A percentile compares a stretch with the other conserved stretches of the same genome.
phyloP scores from a whole-genome alignment of 2,888 invertebrate genomes.

The Myopa testacea region DNA sequence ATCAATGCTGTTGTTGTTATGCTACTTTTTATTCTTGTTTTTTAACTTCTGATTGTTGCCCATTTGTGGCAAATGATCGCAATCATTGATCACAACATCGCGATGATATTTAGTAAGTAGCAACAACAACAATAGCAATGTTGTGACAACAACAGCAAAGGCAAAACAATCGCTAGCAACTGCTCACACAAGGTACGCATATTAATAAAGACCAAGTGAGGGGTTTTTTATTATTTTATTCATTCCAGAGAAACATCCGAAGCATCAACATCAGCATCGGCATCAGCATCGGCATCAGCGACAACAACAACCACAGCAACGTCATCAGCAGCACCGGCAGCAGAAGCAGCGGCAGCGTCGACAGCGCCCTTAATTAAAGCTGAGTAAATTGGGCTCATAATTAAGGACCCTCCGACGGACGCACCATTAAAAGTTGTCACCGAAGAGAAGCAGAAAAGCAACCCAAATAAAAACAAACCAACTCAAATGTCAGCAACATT shows the following conservation, averaged over 20 bases:
- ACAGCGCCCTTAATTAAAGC: slow-evolving; percentile 59
- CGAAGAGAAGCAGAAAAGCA: slow-evolving; percentile 49
- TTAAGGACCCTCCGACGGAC: slow-evolving; percentile 44
- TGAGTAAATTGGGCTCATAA: slow-evolving; percentile 63
- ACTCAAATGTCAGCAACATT: not conserved
- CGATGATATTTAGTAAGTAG: slow-evolving; percentile 11
- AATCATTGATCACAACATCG: slow-evolving; percentile 33
- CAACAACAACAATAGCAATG: not conserved
- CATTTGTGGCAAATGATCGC: slow-evolving; percentile 43
- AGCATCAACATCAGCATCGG: not conserved
- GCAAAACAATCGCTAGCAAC: not conserved
- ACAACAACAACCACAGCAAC: not conserved
- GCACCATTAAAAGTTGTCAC: not conserved
- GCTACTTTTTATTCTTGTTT: slow-evolving; percentile 24
- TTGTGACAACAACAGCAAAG: not conserved
- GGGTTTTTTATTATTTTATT: slow-evolving; percentile 2
- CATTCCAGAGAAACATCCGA: not conserved
- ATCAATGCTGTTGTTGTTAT: slow-evolving; percentile 40
- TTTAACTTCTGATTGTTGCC: slow-evolving; percentile 26
- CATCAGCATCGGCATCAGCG: not conserved
- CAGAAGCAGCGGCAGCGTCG: not conserved
- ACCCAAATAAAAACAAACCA: slow-evolving; percentile 52
- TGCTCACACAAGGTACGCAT: slow-evolving; percentile 56
- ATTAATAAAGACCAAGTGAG: slow-evolving; percentile 58
- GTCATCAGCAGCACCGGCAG: not conserved